A percentile compares a stretch with the other conserved stretches of the same genome.
Evolutionary conservation across 2,888 invertebrate genomes (phyloP).

Genomic region (Physocephala rufipes): DNA sequence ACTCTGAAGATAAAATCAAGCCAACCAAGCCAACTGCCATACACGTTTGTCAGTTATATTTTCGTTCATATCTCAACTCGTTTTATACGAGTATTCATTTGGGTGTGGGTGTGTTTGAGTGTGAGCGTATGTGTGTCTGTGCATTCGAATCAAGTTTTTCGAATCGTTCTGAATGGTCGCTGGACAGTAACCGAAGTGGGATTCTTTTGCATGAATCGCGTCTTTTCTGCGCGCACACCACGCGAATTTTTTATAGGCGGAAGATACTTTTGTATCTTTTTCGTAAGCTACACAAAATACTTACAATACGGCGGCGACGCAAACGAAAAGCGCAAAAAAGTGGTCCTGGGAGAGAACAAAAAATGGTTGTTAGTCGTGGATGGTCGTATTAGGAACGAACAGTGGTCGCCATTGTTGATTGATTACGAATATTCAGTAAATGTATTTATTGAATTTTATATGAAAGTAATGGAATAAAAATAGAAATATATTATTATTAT

Average conservation of each 20-base stretch:
- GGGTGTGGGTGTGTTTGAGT: constrained; percentile 10
- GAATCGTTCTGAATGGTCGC: not conserved
- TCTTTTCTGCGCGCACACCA: not conserved
- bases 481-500: no score
- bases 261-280: constrained; percentile 31
- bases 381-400: no score
- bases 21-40: no score
- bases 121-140: not conserved
- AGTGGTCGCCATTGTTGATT: no score
- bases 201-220: not conserved
- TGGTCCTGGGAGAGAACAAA: constrained; percentile 4
- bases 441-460: no score
- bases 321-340: constrained; percentile 22
- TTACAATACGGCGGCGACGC: constrained; percentile 42
- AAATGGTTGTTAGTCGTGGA: not conserved
- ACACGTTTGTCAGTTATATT: no score
- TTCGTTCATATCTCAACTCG: not conserved
- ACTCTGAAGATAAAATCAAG: constrained; percentile 33
- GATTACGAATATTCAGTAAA: no score
- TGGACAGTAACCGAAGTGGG: not conserved
- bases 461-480: no score
- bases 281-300: not conserved
- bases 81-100: not conserved
- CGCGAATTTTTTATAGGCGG: not conserved
- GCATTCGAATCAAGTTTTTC: not conserved